These are phyloP conservation scores for Recurvirostra avosetta DNA, from an alignment of 2,113 vertebrate genomes.

Conservation along the genomic window DNA sequence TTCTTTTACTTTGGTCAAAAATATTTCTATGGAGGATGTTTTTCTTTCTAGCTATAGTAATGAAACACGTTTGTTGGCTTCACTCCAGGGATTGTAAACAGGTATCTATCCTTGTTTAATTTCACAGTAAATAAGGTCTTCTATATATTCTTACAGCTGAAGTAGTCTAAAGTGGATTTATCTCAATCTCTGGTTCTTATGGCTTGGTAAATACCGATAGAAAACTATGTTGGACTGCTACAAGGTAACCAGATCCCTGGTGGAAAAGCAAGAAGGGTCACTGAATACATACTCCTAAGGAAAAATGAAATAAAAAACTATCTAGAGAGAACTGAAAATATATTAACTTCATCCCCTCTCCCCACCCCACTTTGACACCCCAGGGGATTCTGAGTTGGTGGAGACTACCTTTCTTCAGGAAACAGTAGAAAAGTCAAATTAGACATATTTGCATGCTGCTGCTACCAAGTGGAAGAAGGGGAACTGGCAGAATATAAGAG, in stretches of 20 bases:
- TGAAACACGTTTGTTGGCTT: conserved; percentile 16
- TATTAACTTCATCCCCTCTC: neutral
- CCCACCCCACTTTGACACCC: neutral
- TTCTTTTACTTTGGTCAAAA: neutral
- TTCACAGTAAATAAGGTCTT: conserved; percentile 30
- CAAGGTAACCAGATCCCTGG: neutral
- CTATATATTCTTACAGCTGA: neutral
- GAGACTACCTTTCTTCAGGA: neutral
- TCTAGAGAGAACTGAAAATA: neutral
- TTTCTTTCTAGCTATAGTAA: conserved; percentile 1
- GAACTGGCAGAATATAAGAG: neutral
- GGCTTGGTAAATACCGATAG: neutral
- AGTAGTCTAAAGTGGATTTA: neutral
- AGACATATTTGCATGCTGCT: neutral
- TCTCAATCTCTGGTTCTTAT: neutral
- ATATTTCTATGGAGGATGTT: neutral
- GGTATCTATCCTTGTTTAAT: conserved; percentile 35
- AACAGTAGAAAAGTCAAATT: neutral
- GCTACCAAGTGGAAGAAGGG: neutral
- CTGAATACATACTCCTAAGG: neutral
- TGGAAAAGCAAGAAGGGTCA: neutral
- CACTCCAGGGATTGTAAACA: neutral
- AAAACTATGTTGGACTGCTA: neutral
- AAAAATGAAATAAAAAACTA: neutral
- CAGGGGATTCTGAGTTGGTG: neutral